These are phyloP conservation scores for Nipponia nippon DNA, from an alignment of 2,113 vertebrate species.

Conservation along the genomic window DNA sequence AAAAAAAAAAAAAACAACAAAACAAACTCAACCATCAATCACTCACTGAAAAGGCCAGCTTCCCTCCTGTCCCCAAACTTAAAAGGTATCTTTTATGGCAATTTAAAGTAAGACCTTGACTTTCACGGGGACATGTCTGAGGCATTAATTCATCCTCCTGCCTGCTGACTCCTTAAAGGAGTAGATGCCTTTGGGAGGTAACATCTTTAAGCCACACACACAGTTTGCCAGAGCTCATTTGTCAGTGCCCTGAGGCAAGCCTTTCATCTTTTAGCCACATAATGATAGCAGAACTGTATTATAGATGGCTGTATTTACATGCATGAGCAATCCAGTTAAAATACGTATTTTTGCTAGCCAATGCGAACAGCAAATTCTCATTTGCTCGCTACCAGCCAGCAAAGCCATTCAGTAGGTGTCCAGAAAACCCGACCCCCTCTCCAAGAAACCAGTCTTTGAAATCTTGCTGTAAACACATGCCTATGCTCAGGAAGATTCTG, in stretches of 20 bases:
- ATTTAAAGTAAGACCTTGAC: not conserved
- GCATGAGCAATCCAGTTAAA: conserved; percentile 18
- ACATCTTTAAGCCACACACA: not conserved
- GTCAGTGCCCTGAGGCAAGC: conserved; percentile 21
- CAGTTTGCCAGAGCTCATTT: conserved; percentile 16
- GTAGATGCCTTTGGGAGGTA: not conserved
- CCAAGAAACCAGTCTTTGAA: not conserved
- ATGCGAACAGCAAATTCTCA: not conserved
- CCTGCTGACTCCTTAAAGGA: not conserved
- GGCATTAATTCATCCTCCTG: not conserved
- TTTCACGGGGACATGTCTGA: not conserved
- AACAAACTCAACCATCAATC: not conserved
- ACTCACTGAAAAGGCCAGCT: not conserved
- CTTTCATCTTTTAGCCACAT: conserved; percentile 39
- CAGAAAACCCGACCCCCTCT: not conserved
- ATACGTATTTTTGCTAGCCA: not conserved
- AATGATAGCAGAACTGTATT: not conserved
- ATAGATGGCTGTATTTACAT: conserved; percentile 23
- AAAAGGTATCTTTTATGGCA: not conserved
- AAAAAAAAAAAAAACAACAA: not conserved
- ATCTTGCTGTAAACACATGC: not conserved
- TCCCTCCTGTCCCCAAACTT: not conserved
- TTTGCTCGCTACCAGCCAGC: not conserved
- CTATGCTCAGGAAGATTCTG: not conserved
- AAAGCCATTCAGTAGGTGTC: not conserved